These are phyloP conservation scores for Saguinus midas DNA, from an alignment of 2,113 vertebrate species.

Conservation along the genomic window DNA sequence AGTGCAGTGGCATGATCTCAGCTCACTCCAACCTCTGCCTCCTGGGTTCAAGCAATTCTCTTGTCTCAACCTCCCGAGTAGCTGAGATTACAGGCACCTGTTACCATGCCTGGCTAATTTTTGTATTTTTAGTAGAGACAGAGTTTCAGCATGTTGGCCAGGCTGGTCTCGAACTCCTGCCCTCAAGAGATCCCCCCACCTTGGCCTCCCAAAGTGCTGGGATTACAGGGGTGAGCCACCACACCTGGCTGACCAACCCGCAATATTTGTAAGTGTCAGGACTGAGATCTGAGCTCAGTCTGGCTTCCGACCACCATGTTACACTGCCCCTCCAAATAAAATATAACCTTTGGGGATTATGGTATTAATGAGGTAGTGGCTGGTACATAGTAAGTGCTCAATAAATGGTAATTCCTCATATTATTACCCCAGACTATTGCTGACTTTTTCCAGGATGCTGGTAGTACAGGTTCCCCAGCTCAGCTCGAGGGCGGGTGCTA, in stretches of 20 bases:
- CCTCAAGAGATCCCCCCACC: too few relatives aligned
- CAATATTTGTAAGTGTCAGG: background rate
- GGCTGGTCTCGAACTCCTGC: too few relatives aligned
- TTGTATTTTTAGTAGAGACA: too few relatives aligned
- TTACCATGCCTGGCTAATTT: too few relatives aligned
- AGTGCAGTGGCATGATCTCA: too few relatives aligned
- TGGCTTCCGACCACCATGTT: background rate
- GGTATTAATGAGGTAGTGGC: background rate
- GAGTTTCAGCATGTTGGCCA: too few relatives aligned
- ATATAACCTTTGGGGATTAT: background rate
- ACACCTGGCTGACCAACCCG: background rate
- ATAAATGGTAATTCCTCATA: background rate
- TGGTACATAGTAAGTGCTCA: background rate
- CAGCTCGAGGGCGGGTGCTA: background rate
- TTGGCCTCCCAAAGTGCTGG: too few relatives aligned
- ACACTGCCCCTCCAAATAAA: background rate
- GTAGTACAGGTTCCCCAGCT: background rate
- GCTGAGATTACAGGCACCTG: too few relatives aligned
- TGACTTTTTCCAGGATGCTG: background rate
- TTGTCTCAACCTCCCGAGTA: too few relatives aligned
- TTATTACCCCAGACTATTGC: background rate
- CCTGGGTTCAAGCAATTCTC: too few relatives aligned
- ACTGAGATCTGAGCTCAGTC: background rate
- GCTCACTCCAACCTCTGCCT: too few relatives aligned
- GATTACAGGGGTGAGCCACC: too few relatives aligned